Base-by-base conservation (phyloP, 2,888 invertebrate genomes). In the Diploptera punctata region DNA sequence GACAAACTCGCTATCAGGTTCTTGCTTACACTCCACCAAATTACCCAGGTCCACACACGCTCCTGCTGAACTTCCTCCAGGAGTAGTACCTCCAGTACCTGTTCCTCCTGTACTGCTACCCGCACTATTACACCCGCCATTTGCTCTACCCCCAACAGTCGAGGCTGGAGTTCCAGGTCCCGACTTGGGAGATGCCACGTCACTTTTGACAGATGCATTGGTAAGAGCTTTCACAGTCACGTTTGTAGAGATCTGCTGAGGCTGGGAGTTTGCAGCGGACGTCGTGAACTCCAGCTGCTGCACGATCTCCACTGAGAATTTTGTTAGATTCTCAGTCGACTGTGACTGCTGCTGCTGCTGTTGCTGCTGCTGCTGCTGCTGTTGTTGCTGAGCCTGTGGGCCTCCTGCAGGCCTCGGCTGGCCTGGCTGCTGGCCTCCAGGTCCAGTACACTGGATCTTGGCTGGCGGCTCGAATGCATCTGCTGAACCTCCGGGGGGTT, bases 271-370 rank as follows among this genome's bases (percentile, higher is more conserved):
- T 61, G 93, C 93, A 68, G 93, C 92, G 61, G 93, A 93, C 52
- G 94, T 94, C 75, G 94, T 94, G 81, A 95, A 95, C 82, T 96
- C 94, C 70, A 94, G 85, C 82, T 94, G 95, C 82, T 96, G 96
- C 24, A 96, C 95, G 79, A 96, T 96, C 84, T 96, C 95, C 75
- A 96, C 95, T 3, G 94, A 94, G 84, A 96, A 95, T 82, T 95
- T 95, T 75, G 90, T 90, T 80, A 84, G 81, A 80, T 83, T 82
- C 78, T 84, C 84, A 29, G 83, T 81, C 13, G 76, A 71, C 61
- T 73, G 69, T 57, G 67, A 70, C 67, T 82, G 79, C 81, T 81
- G 49, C 52, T 68, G 67, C 24, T 68, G 65, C 60, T 75, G 70
- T 67, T 75, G 71, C 60, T 75, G 68, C 73, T 76, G 68, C 75